Evolutionary conservation across 2,113 vertebrate species (phyloP).

Genomic region (Mesitornis unicolor): DNA sequence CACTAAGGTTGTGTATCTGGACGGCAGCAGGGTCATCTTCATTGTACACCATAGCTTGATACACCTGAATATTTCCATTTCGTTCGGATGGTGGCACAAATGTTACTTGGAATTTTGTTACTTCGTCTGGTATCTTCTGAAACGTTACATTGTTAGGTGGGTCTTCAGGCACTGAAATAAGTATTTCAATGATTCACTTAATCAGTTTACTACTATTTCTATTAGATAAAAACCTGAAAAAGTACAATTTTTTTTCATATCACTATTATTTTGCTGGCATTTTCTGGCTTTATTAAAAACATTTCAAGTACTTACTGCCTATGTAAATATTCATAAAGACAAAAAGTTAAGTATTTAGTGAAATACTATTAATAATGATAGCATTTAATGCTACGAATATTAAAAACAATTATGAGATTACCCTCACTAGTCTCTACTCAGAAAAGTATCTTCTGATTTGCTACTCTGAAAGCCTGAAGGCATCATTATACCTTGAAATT

Average conservation of each 20-base stretch:
- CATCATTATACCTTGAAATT: background rate
- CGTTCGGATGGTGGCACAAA: slow-evolving; percentile 89
- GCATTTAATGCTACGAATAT: background rate
- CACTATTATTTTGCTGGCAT: background rate
- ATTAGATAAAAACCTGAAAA: background rate
- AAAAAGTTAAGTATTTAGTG: background rate
- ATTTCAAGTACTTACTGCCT: background rate
- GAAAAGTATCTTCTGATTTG: background rate
- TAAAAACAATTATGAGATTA: background rate
- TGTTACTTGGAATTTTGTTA: slow-evolving; percentile 86
- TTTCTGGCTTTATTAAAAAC: background rate
- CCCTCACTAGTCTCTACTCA: background rate
- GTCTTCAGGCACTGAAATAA: slow-evolving; percentile 86
- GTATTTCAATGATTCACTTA: slow-evolving; percentile 4
- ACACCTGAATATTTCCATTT: slow-evolving; percentile 90
- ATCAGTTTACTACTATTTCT: background rate
- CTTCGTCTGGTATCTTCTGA: slow-evolving; percentile 86
- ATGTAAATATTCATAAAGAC: background rate
- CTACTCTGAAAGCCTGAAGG: background rate
- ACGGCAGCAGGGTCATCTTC: slow-evolving; percentile 77
- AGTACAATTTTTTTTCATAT: background rate
- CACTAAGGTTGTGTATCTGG: slow-evolving; percentile 78
- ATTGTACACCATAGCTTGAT: slow-evolving; percentile 84
- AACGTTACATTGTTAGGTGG: slow-evolving; percentile 90
- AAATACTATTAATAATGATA: background rate